phyloP scores from a whole-genome alignment of 2,888 invertebrate genomes.

The Thalpophila matura region DNA sequence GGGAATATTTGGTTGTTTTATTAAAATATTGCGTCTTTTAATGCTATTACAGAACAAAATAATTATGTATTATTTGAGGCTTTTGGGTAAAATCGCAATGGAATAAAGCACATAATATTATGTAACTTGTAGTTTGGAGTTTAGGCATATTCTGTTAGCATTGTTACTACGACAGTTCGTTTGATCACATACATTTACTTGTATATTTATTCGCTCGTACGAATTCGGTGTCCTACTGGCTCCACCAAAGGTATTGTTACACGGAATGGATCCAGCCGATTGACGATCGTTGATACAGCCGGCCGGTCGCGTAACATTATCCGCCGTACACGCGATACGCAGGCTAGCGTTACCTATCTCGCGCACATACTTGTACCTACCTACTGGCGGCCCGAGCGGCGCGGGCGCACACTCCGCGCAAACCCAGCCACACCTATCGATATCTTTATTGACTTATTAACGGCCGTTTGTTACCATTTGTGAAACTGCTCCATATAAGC shows the following conservation, averaged over 20 bases:
- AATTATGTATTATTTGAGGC: no score
- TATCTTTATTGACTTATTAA: slow-evolving; percentile 62
- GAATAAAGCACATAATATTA: no score
- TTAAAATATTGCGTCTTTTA: no score
- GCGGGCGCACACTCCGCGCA: slow-evolving; percentile 54
- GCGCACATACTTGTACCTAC: slow-evolving; percentile 58
- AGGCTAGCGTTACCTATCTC: slow-evolving; percentile 88
- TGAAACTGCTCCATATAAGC: slow-evolving; percentile 46
- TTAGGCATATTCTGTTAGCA: no score
- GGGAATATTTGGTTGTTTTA: no score
- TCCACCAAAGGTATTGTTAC: slow-evolving; percentile 86
- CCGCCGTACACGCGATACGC: slow-evolving; percentile 86
- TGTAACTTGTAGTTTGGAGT: no score
- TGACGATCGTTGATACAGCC: slow-evolving; percentile 90
- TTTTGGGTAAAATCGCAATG: no score
- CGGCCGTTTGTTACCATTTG: slow-evolving; percentile 41
- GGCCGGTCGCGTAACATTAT: slow-evolving; percentile 88
- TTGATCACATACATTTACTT: no score
- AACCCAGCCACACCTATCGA: slow-evolving; percentile 55
- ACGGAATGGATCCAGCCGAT: slow-evolving; percentile 89
- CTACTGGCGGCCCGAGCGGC: slow-evolving; percentile 52
- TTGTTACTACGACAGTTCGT: no score
- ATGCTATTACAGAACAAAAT: no score
- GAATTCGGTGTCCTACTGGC: slow-evolving; percentile 66
- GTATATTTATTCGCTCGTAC: slow-evolving; percentile 48